Percentiles rank a stretch among this genome's conserved stretches.
These are phyloP conservation scores for Masnerella sp. DNA, from an alignment of 2,888 invertebrate genomes.

Conservation along the genomic window DNA sequence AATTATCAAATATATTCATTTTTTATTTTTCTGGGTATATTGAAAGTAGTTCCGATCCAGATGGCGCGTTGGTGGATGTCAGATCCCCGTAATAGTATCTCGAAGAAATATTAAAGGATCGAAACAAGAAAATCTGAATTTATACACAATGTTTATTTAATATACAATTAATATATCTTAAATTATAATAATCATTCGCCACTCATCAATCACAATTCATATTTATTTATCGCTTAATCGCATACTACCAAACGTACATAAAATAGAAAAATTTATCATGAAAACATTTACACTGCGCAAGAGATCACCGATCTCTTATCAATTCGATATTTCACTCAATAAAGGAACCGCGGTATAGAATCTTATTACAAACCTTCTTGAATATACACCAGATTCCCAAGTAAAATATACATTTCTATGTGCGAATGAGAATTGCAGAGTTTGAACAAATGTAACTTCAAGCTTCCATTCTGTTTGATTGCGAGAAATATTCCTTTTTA, in stretches of 20 bases:
- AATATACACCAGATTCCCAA: conserved; percentile 11
- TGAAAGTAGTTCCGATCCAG: too few relatives aligned
- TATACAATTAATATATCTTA: conserved; percentile 63
- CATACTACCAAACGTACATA: conserved; percentile 63
- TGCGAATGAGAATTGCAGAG: conserved; percentile 19
- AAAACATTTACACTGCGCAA: conserved; percentile 65
- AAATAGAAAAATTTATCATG: conserved; percentile 67
- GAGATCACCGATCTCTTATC: conserved; percentile 22
- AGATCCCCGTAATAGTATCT: too few relatives aligned
- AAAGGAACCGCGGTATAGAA: conserved; percentile 45
- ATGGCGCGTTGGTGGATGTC: too few relatives aligned
- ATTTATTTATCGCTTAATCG: conserved; percentile 47
- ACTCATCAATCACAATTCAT: conserved; percentile 62
- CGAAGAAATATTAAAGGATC: too few relatives aligned
- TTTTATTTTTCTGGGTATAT: too few relatives aligned
- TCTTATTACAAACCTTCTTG: conserved; percentile 20
- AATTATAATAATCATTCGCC: conserved; percentile 66
- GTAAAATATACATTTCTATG: conserved; percentile 28
- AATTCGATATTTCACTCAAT: conserved; percentile 26
- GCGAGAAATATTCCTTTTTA: too few relatives aligned
- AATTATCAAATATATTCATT: too few relatives aligned
- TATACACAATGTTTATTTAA: conserved; percentile 63
- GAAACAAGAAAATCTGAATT: too few relatives aligned
- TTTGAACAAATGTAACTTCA: too few relatives aligned
- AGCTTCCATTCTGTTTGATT: too few relatives aligned